Conservation (phyloP, 1,140 invertebrate species). For the Brachystomella parvula region DNA sequence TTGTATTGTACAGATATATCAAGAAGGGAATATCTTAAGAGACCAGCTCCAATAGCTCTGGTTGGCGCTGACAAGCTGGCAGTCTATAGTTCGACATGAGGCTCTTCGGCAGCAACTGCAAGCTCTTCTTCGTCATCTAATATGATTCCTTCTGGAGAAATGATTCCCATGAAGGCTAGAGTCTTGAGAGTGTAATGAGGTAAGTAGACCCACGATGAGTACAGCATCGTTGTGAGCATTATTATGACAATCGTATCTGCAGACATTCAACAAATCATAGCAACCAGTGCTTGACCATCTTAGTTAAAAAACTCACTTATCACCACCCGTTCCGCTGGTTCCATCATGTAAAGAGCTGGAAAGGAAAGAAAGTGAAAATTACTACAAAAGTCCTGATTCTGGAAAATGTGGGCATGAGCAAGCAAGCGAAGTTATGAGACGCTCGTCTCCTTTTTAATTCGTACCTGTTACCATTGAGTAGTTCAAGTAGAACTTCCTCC, state of each 20-base stretch:
- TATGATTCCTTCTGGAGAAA: no score
- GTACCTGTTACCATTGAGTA: constrained; percentile 29
- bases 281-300: neutral
- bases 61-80: no score
- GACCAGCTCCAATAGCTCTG: no score
- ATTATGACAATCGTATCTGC: constrained; percentile 31
- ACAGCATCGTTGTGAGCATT: constrained; percentile 30
- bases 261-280: constrained; percentile 17
- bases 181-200: constrained; percentile 31
- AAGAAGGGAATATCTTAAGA: no score
- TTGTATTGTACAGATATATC: no score
- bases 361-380: neutral
- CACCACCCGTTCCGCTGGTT: constrained; percentile 31
- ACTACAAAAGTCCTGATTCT: neutral
- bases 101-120: no score
- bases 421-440: neutral
- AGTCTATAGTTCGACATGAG: no score
- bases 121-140: no score
- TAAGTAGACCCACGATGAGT: constrained; percentile 35
- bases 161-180: constrained; percentile 17
- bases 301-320: constrained; percentile 29
- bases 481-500: constrained; percentile 28
- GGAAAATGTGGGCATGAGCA: no score
- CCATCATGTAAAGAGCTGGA: constrained; percentile 35
- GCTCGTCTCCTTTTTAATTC: neutral